Evolutionary conservation across 1,140 invertebrate genomes (phyloP), one percentile per base, ranked within the genome.

Genomic region (Contarinia nasturtii): DNA sequence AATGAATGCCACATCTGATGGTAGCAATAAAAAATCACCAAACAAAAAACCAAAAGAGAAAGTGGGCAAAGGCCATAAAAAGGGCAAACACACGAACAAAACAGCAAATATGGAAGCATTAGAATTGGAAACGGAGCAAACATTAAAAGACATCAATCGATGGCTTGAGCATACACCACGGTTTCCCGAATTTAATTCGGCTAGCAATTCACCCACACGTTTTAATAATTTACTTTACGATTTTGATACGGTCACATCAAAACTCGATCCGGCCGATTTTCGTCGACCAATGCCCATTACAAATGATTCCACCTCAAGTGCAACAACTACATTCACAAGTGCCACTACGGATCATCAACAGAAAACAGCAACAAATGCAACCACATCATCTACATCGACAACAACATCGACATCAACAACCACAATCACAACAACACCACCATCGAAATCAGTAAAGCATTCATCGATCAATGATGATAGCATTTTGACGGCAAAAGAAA

Each of bases 121-220:
- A 2, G 77, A 78, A 56, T 67, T 79, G 52, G 79, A 79, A 3
- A 82, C 79, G 0, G 83, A 87, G 61, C 81, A 87, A 67, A 85
- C 83, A 18, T 67, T 87, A 4, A 85, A 86, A 72, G 85, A 88
- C 58, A 86, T 89, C 19, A 87, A 83, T 55, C 85, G 86, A 57
- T 87, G 83, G 83, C 63, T 90, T 40, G 83, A 87, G 57, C 82
- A 87, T 52, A 77, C 83, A 2, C 84, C 85, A 0, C 76, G 75
- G 50, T 72, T 77, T 45, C 74, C 77, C 0, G 77, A 78, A 54
- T 82, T 80, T 50, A 79, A 76, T 48, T 81, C 79, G 1, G 75
- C 74, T 7, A 76, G 76, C 52, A 82, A 79, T 61, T 85, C 82
- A 1, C 80, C 82, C 7, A 70, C 71, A 1, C 69, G 70, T 36